Evolutionary conservation across 2,888 invertebrate genomes (phyloP), one percentile per base, ranked within the genome.

Genomic region (Litoditis marina): DNA sequence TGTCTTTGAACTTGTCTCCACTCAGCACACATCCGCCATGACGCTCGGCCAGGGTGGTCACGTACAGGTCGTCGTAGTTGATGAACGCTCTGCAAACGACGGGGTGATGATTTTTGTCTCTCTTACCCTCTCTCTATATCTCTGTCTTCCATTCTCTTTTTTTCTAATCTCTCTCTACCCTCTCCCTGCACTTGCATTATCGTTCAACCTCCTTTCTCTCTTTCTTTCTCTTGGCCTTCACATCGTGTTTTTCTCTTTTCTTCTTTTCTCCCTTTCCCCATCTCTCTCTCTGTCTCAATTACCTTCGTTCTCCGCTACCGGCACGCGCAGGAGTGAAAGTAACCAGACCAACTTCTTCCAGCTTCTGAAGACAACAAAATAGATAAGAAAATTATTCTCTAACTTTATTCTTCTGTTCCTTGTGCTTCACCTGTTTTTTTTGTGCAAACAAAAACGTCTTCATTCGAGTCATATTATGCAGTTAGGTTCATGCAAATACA

Each of bases 31-130:
- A 63, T 25, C 78, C 78, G 11, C 75, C 78, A 52, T 76, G 70
- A 11, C 75, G 59, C 8, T 71, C 66, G 11, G 78, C 76, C 58
- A 73, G 65, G 54, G 66, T 66, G 27, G 69, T 64, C 46, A 74
- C 71, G 63, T 77, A 76, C 53, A 78, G 69, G 60, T 78, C 78
- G 57, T 78, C 78, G 57, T 78, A 78, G 65, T 78, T 78, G 63
- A 74, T 73, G 63, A 75, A 73, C n/a, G 74, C 74, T 36, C 69
- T 65, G 46, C 47, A 60, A 68, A 46, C 27, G 19, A 36, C n/a
- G n/a, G n/a, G n/a, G n/a, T n/a, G n/a, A n/a, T n/a, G n/a, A n/a
- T n/a, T n/a, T n/a, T n/a, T n/a, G n/a, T n/a, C n/a, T n/a, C n/a
- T n/a, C n/a, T n/a, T n/a, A n/a, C n/a, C n/a, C n/a, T n/a, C n/a